phyloP scores from a whole-genome alignment of 2,113 vertebrate genomes.

The Sturnus vulgaris region DNA sequence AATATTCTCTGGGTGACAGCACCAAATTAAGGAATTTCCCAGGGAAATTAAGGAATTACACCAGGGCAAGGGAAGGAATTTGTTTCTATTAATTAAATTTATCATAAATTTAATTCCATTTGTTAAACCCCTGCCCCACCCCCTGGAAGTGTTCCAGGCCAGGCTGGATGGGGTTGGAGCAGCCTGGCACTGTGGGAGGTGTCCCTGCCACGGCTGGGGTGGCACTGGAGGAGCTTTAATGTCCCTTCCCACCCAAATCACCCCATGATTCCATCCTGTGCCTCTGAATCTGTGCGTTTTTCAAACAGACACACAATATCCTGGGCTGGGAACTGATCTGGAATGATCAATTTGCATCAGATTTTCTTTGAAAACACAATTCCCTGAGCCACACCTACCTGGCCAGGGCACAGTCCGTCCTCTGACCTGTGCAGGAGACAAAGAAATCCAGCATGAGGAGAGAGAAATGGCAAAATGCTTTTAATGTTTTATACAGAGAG shows the following conservation, averaged over 20 bases:
- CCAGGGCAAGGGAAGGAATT: background rate
- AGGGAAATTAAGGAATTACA: background rate
- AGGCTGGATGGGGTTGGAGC: background rate
- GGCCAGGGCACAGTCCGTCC: conserved; percentile 91
- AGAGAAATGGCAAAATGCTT: background rate
- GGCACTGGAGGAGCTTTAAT: background rate
- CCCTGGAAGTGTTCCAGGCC: background rate
- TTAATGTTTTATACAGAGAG: background rate
- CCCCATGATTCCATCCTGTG: rapidly evolving
- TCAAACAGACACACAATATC: background rate
- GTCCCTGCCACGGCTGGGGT: background rate
- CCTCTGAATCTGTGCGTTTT: rapidly evolving
- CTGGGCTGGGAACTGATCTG: background rate
- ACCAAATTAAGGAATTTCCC: background rate
- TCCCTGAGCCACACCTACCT: conserved; percentile 81
- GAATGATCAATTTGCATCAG: background rate
- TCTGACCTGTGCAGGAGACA: conserved; percentile 82
- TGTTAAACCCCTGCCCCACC: background rate
- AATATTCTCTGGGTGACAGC: background rate
- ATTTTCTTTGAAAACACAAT: background rate
- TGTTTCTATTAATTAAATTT: background rate
- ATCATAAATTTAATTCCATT: background rate
- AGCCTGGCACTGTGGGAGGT: background rate
- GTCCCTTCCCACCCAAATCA: background rate
- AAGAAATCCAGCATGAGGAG: background rate